Evolutionary conservation across 2,797 vertebrate species (phyloP).

Genomic region (Lophius americanus): DNA sequence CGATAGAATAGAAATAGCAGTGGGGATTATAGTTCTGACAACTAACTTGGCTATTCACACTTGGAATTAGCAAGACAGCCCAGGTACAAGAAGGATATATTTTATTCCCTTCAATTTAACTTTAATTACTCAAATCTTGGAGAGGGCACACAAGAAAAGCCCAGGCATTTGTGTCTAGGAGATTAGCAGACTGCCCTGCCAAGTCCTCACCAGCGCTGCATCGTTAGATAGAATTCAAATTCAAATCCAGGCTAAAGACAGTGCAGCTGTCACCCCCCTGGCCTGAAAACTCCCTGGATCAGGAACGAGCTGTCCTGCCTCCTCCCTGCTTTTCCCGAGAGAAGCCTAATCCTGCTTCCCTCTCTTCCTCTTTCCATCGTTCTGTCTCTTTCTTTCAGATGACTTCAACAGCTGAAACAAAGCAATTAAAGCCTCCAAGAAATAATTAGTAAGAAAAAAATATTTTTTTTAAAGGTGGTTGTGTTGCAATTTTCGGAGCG

Average conservation of each 20-base stretch:
- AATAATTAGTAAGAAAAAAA: constrained; percentile 86
- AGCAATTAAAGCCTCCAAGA: constrained; percentile 83
- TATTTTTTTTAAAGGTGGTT: constrained; percentile 32
- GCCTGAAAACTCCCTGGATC: constrained; percentile 88
- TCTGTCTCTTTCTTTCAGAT: constrained; percentile 68
- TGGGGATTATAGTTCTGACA: constrained; percentile 85
- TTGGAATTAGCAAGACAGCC: constrained; percentile 86
- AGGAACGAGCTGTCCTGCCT: constrained; percentile 90
- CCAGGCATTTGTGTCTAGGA: constrained; percentile 88
- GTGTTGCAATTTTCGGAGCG: constrained; percentile 61
- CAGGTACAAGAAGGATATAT: constrained; percentile 87
- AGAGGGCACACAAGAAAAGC: constrained; percentile 88
- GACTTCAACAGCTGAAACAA: constrained; percentile 88
- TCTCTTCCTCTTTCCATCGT: constrained; percentile 58
- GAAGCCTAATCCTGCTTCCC: constrained; percentile 75
- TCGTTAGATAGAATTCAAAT: constrained; percentile 91
- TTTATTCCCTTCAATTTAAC: constrained; percentile 90
- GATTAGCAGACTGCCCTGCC: constrained; percentile 89
- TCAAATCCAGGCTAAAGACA: constrained; percentile 90
- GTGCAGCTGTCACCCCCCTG: constrained; percentile 89
- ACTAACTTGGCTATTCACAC: constrained; percentile 86
- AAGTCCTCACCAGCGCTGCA: constrained; percentile 86
- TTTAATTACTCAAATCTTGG: constrained; percentile 91
- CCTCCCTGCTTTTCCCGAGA: constrained; percentile 76
- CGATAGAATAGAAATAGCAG: constrained; percentile 75